Evolutionary conservation across 2,888 invertebrate species (phyloP).

Genomic region (Phaonia tiefii): DNA sequence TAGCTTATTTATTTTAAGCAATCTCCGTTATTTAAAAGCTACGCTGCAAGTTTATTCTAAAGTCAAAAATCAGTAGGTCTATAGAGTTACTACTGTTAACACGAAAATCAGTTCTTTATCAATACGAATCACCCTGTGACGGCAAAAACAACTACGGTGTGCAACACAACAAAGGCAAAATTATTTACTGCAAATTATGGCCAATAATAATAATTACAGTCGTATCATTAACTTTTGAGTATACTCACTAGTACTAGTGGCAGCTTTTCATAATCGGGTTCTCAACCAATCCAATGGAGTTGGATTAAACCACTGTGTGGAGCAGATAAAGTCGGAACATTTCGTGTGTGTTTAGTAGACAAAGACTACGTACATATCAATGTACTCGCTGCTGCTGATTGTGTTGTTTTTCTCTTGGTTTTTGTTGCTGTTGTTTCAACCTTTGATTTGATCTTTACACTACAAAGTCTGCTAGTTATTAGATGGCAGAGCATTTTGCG

Average conservation of each 20-base stretch:
- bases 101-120: background rate
- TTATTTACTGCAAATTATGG: background rate
- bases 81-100: too few species aligned
- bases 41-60: too few species aligned
- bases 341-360: slow-evolving; percentile 7
- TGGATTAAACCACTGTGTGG: slow-evolving; percentile 7
- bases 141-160: background rate
- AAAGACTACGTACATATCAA: slow-evolving; percentile 29
- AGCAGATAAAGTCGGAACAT: background rate
- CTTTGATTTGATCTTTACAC: slow-evolving; percentile 22
- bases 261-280: slow-evolving; percentile 13
- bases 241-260: background rate
- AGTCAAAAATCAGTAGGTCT: too few species aligned
- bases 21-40: too few species aligned
- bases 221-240: background rate
- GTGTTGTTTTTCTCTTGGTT: too few species aligned
- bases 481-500: background rate
- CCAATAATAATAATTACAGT: slow-evolving; percentile 8
- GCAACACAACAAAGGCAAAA: background rate
- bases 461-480: background rate
- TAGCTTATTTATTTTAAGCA: too few species aligned
- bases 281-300: background rate
- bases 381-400: slow-evolving; percentile 8
- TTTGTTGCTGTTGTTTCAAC: slow-evolving; percentile 3
- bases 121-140: background rate